These are phyloP conservation scores for Taurulus bubalis DNA, from an alignment of 2,113 vertebrate genomes.

Conservation along the genomic window DNA sequence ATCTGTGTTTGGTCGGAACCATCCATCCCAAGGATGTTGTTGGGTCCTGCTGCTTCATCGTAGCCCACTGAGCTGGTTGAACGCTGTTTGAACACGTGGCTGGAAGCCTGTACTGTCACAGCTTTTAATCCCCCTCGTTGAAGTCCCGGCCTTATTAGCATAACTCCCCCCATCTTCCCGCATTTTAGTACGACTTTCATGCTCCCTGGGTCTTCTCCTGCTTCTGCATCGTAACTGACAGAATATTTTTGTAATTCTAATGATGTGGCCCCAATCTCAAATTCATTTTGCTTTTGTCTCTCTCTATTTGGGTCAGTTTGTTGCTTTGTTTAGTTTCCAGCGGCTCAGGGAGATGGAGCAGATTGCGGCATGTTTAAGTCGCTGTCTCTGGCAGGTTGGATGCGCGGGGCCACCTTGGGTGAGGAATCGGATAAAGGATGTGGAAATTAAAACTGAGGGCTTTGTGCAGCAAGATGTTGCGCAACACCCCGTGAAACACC, in stretches of 20 bases:
- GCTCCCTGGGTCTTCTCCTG: constrained; percentile 45
- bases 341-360: constrained; percentile 52
- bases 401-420: constrained; percentile 53
- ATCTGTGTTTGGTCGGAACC: constrained; percentile 53
- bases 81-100: constrained; percentile 33
- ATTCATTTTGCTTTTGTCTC: constrained; percentile 70
- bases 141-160: constrained; percentile 69
- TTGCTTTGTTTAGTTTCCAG: constrained; percentile 57
- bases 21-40: constrained; percentile 65
- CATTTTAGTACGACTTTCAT: constrained; percentile 56
- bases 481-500: constrained; percentile 24
- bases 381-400: constrained; percentile 59
- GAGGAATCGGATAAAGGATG: constrained; percentile 57
- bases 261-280: constrained; percentile 60
- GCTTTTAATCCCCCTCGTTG: constrained; percentile 68
- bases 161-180: constrained; percentile 25
- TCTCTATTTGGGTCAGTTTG: constrained; percentile 71
- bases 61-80: constrained; percentile 33
- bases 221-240: constrained; percentile 56
- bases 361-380: constrained; percentile 64
- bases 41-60: constrained; percentile 52
- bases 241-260: constrained; percentile 74
- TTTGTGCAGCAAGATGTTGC: constrained; percentile 45
- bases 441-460: constrained; percentile 62
- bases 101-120: constrained; percentile 64